These are phyloP conservation scores for Pollenia angustigena DNA, from an alignment of 2,888 invertebrate genomes.

Conservation along the genomic window DNA sequence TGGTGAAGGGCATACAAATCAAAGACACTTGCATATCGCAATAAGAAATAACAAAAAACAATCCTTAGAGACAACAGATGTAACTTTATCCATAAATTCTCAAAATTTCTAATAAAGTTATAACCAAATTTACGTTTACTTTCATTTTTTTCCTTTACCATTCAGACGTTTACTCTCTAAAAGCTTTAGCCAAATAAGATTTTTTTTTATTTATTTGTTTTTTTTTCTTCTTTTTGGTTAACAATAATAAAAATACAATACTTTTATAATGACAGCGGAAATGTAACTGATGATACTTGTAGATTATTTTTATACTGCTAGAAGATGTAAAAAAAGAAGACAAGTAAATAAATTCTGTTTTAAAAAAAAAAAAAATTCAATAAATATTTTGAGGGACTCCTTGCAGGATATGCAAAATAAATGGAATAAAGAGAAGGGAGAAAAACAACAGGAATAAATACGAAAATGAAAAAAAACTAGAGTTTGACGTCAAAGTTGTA, in stretches of 20 bases:
- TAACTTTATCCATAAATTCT: constrained; percentile 59
- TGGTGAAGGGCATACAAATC: not conserved
- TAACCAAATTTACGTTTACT: constrained; percentile 48
- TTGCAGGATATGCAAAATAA: not conserved
- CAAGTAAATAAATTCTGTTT: constrained; percentile 43
- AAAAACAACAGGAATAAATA: not conserved
- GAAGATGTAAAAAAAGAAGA: constrained; percentile 9
- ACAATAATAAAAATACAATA: constrained; percentile 43
- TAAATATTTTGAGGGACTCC: constrained; percentile 5
- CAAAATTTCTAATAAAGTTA: constrained; percentile 55
- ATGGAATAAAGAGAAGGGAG: not conserved
- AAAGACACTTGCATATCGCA: not conserved
- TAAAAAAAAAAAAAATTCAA: constrained; percentile 54
- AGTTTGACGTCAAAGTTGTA: constrained; percentile 75
- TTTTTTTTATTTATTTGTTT: not conserved
- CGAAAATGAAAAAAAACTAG: constrained; percentile 55
- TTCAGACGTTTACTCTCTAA: not conserved
- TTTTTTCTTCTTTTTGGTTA: not conserved
- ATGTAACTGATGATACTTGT: constrained; percentile 77
- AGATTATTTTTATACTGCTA: constrained; percentile 34
- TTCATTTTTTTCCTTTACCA: not conserved
- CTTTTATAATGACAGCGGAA: constrained; percentile 77
- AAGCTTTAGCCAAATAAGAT: not conserved
- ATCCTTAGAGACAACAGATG: constrained; percentile 76
- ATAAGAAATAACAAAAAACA: constrained; percentile 19